Percentiles rank a stretch among this genome's conserved stretches.
These are phyloP conservation scores for Rhadina sibilatrix DNA, from an alignment of 2,113 vertebrate genomes.

Conservation along the genomic window DNA sequence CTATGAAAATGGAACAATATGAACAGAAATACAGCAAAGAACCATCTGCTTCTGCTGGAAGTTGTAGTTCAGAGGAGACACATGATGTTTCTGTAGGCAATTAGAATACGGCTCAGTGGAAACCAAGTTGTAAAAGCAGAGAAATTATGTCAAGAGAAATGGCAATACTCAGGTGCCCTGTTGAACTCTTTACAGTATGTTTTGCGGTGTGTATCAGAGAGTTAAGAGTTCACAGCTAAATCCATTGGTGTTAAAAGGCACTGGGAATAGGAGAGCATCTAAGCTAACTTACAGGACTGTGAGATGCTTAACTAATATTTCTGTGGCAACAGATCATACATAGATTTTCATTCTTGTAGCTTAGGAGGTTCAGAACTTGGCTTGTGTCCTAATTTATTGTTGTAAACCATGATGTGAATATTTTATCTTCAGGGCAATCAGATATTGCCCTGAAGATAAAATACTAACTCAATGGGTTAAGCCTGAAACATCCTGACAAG, in stretches of 20 bases:
- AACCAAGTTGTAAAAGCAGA: background rate
- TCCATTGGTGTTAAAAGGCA: background rate
- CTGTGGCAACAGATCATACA: background rate
- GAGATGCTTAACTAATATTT: background rate
- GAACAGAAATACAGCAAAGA: background rate
- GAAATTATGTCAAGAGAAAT: background rate
- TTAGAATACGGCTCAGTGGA: background rate
- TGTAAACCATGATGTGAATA: background rate
- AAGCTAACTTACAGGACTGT: background rate
- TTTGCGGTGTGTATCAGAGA: background rate
- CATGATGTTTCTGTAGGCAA: background rate
- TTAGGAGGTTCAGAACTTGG: background rate
- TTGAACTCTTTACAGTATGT: background rate
- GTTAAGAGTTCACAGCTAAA: background rate
- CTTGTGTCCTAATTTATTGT: background rate
- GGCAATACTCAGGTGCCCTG: background rate
- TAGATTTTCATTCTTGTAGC: background rate
- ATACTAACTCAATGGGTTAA: constrained; percentile 33
- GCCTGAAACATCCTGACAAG: background rate
- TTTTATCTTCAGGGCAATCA: background rate
- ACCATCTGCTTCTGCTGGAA: background rate
- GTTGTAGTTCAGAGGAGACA: background rate
- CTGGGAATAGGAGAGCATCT: background rate
- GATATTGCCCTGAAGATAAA: no score
- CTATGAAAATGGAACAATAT: background rate